Percentiles rank a stretch among this genome's conserved stretches.
These are phyloP conservation scores for Periophthalmus modestus DNA, from an alignment of 2,113 vertebrate genomes.

Conservation along the genomic window DNA sequence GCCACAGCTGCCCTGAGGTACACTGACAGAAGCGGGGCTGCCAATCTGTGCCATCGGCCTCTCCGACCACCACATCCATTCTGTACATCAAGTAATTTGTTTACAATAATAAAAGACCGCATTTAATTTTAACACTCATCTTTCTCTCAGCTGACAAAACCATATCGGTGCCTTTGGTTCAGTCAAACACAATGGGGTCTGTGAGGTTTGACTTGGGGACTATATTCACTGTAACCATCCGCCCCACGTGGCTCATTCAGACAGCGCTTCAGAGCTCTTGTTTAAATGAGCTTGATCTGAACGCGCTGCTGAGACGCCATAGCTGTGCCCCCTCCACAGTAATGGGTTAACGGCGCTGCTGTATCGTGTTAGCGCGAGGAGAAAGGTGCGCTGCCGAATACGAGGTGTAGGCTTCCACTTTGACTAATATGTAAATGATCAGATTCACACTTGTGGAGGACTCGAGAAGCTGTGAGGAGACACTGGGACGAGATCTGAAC, in stretches of 20 bases:
- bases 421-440: conserved; percentile 21
- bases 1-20: too few relatives aligned
- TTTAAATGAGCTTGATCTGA: conserved; percentile 30
- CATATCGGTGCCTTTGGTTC: conserved; percentile 32
- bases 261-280: conserved; percentile 33
- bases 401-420: neutral
- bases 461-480: conserved; percentile 8
- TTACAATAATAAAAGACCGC: too few relatives aligned
- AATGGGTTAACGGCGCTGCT: conserved; percentile 29
- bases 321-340: conserved; percentile 11
- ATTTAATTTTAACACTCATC: neutral
- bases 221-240: conserved; percentile 29
- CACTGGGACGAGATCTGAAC: neutral
- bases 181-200: conserved; percentile 38
- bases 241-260: conserved; percentile 31
- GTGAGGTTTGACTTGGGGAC: conserved; percentile 39
- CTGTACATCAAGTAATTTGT: too few relatives aligned
- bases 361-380: neutral
- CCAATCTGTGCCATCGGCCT: too few relatives aligned
- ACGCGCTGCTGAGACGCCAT: conserved; percentile 37
- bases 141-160: conserved; percentile 15
- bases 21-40: too few relatives aligned
- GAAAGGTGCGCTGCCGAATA: neutral
- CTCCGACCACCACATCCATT: too few relatives aligned
- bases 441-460: conserved; percentile 15